These are phyloP conservation scores for Ardeotis arabs DNA, from an alignment of 2,113 vertebrate species.

Conservation along the genomic window DNA sequence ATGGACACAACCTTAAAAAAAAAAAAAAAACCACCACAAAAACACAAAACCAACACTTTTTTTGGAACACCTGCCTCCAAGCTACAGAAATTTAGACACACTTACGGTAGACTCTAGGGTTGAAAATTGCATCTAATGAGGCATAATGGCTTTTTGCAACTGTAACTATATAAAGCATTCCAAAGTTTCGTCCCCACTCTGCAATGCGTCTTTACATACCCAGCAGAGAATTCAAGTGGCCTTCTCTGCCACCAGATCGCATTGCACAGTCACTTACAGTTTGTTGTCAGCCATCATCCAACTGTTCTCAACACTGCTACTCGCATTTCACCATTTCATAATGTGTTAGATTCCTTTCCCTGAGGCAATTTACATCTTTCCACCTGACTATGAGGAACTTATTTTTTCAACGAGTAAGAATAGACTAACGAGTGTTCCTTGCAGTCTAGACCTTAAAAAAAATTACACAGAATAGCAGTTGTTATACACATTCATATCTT, in stretches of 20 bases:
- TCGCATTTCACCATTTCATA: constrained; percentile 10
- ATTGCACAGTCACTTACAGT: not conserved
- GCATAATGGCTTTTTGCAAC: not conserved
- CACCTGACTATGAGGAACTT: not conserved
- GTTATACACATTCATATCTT: not conserved
- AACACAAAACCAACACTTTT: not conserved
- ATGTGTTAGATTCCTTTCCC: not conserved
- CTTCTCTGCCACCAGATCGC: not conserved
- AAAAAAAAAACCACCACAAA: too few species aligned
- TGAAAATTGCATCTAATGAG: not conserved
- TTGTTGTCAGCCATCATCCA: not conserved
- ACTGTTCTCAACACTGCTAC: not conserved
- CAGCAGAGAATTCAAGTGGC: not conserved
- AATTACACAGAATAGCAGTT: not conserved
- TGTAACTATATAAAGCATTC: not conserved
- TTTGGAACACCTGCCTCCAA: not conserved
- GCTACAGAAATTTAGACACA: not conserved
- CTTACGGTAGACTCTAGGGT: not conserved
- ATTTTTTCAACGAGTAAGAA: not conserved
- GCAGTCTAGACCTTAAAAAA: not conserved
- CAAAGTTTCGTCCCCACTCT: not conserved
- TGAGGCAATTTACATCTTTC: not conserved
- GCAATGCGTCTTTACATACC: rapidly evolving
- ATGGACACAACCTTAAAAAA: not conserved
- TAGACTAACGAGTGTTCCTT: not conserved